A percentile compares a stretch with the other conserved stretches of the same genome.
Evolutionary conservation across 2,888 invertebrate species (phyloP).

Genomic region (Ceriagrion tenellum): DNA sequence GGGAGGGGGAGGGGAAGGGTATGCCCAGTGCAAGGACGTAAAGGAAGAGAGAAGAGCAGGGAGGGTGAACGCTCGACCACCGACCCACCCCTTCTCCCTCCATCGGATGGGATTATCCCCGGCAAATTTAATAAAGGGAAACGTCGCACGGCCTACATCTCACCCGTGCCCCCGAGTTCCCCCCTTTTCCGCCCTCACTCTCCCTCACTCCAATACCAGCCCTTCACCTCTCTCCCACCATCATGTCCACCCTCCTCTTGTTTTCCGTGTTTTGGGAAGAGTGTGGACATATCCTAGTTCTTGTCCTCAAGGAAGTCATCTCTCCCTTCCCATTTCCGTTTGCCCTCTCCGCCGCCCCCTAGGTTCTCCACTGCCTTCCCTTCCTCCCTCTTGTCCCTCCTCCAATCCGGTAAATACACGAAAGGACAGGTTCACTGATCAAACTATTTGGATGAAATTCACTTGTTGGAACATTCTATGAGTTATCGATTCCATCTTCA

Average conservation of each 20-base stretch:
- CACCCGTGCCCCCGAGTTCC: background rate
- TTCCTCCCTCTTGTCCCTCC: background rate
- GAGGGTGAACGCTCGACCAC: constrained; percentile 27
- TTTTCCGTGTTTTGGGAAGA: background rate
- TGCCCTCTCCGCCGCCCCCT: background rate
- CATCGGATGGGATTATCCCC: constrained; percentile 52
- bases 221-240: background rate
- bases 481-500: too few species aligned
- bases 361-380: background rate
- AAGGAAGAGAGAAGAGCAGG: background rate
- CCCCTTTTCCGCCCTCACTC: background rate
- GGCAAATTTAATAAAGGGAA: constrained; percentile 66
- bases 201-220: too few species aligned
- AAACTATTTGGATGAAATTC: too few species aligned
- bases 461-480: too few species aligned
- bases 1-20: background rate
- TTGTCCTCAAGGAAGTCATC: constrained; percentile 28
- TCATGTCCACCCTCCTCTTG: background rate
- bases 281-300: constrained; percentile 44
- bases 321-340: background rate
- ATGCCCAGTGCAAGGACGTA: background rate
- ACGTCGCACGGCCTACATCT: constrained; percentile 47
- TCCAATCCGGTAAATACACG: too few species aligned
- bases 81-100: background rate
- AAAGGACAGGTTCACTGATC: too few species aligned